Percentiles rank a stretch among this genome's conserved stretches.
phyloP scores from a whole-genome alignment of 2,797 vertebrate genomes.

The Rhynchonycteris naso region DNA sequence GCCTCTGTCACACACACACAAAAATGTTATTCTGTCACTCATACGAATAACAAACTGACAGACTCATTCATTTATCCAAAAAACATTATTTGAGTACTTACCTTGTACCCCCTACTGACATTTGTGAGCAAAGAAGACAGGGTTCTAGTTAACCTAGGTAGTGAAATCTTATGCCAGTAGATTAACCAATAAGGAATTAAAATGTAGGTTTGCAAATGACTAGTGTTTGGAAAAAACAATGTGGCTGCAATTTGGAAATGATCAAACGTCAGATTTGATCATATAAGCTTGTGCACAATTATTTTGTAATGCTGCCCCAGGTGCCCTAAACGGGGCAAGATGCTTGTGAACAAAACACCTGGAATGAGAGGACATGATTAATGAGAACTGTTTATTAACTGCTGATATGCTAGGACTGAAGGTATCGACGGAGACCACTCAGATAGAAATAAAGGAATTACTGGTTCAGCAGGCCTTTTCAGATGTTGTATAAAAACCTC shows the following conservation, averaged over 20 bases:
- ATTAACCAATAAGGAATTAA: neutral
- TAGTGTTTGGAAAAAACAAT: conserved; percentile 27
- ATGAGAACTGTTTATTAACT: neutral
- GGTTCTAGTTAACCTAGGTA: neutral
- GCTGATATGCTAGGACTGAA: neutral
- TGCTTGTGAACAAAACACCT: neutral
- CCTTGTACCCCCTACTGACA: neutral
- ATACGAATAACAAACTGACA: neutral
- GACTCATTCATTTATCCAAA: neutral
- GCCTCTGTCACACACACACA: too few relatives aligned
- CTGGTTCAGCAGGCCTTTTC: neutral
- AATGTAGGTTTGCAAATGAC: neutral
- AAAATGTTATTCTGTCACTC: too few relatives aligned
- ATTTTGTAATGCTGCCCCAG: neutral
- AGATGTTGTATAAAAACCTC: neutral
- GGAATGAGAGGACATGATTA: neutral
- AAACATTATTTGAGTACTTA: neutral
- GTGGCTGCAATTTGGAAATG: neutral
- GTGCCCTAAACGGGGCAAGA: neutral
- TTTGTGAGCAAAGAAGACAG: neutral
- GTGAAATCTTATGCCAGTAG: neutral
- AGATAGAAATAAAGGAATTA: neutral
- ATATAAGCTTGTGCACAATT: neutral
- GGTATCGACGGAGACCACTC: too few relatives aligned
- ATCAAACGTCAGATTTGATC: neutral